A percentile compares a stretch with the other conserved stretches of the same genome.
Conservation (phyloP, 2,797 vertebrate genomes). For the Mormyrops boulengeri region DNA sequence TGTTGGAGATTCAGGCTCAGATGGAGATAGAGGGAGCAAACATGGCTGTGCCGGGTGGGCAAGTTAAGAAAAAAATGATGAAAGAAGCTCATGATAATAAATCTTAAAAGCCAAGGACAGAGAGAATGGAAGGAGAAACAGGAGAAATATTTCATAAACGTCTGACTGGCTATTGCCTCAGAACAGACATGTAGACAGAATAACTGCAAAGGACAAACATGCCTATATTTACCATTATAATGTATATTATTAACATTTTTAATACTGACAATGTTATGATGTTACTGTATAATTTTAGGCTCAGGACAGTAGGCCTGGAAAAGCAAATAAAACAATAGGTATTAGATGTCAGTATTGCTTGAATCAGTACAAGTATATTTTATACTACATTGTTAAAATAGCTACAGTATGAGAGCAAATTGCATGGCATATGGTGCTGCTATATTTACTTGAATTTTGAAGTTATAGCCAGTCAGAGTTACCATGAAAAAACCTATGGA, state of each 20-base stretch:
- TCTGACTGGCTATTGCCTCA: neutral
- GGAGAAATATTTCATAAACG: neutral
- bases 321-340: neutral
- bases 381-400: neutral
- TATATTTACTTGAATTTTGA: neutral
- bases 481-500: neutral
- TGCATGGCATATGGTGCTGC: neutral
- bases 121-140: neutral
- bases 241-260: neutral
- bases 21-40: neutral
- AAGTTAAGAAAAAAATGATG: neutral
- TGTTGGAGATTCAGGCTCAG: neutral
- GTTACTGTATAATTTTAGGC: neutral
- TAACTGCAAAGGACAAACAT: neutral
- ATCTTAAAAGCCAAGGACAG: neutral
- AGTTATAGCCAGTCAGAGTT: neutral
- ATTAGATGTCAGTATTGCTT: neutral
- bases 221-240: neutral
- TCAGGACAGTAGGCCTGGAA: neutral
- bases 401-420: neutral
- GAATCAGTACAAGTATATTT: neutral
- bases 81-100: neutral
- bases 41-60: neutral
- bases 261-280: neutral
- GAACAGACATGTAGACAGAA: neutral